Evolutionary conservation across 1,140 invertebrate species (phyloP).

Genomic region (Euura saliciscinereae): DNA sequence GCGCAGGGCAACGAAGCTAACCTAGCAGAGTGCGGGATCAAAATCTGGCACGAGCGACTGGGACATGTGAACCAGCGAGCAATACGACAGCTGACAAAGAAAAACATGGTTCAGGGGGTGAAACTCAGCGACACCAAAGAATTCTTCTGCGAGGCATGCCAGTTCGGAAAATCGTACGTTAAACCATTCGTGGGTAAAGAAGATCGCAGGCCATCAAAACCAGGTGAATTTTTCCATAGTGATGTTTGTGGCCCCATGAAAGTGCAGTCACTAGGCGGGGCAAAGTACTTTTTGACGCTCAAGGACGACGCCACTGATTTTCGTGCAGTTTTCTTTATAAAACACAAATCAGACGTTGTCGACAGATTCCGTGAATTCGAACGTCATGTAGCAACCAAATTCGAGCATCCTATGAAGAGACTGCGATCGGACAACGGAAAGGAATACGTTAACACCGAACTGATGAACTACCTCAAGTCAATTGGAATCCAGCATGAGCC

Average conservation of each 20-base stretch:
- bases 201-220: slow-evolving; percentile 15
- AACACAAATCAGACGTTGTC: slow-evolving; percentile 48
- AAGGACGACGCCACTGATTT: slow-evolving; percentile 55
- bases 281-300: slow-evolving; percentile 52
- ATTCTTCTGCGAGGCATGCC: slow-evolving; percentile 36
- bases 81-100: slow-evolving; percentile 19
- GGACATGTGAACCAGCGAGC: slow-evolving; percentile 22
- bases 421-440: slow-evolving; percentile 53
- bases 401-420: slow-evolving; percentile 32
- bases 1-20: neutral
- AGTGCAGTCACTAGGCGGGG: slow-evolving; percentile 39
- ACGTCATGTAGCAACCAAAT: slow-evolving; percentile 42
- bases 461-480: slow-evolving; percentile 30
- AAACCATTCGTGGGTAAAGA: slow-evolving; percentile 27
- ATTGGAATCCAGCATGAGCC: slow-evolving; percentile 40
- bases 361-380: slow-evolving; percentile 46
- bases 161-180: slow-evolving; percentile 36
- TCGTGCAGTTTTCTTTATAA: slow-evolving; percentile 50
- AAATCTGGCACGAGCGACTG: slow-evolving; percentile 25
- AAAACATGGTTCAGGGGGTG: slow-evolving; percentile 28
- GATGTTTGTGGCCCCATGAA: slow-evolving; percentile 57
- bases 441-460: too few relatives aligned
- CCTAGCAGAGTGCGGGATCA: slow-evolving; percentile 13
- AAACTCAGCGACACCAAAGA: slow-evolving; percentile 32
- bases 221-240: slow-evolving; percentile 42